A percentile compares a stretch with the other conserved stretches of the same genome.
These are phyloP conservation scores for Cheilosia variabilis DNA, from an alignment of 2,888 invertebrate species.

Conservation along the genomic window DNA sequence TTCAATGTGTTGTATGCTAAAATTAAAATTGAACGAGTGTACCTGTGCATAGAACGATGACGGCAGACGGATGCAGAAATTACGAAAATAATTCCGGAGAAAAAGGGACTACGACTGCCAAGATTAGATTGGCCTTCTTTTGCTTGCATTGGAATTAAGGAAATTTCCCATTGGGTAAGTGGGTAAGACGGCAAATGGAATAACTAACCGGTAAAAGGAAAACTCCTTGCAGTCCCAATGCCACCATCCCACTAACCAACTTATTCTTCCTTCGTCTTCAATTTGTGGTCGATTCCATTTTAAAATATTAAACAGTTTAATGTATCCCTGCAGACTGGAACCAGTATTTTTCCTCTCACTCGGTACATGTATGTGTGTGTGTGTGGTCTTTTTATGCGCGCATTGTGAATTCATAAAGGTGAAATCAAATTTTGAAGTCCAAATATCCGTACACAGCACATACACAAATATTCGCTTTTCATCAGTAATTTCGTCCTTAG, in stretches of 20 bases:
- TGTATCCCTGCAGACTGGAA: conserved; percentile 37
- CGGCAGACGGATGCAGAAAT: conserved; percentile 57
- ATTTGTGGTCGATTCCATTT: conserved; percentile 69
- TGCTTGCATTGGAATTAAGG: conserved; percentile 61
- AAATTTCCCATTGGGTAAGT: conserved; percentile 69
- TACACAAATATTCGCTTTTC: conserved; percentile 13
- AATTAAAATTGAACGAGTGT: conserved; percentile 16
- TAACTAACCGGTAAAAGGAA: conserved; percentile 59
- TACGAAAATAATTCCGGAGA: conserved; percentile 66
- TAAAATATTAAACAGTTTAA: conserved; percentile 71
- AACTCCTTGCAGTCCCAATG: conserved; percentile 26
- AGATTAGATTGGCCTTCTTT: conserved; percentile 70
- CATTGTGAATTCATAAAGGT: conserved; percentile 52
- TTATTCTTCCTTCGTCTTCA: conserved; percentile 39
- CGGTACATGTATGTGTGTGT: conserved; percentile 3
- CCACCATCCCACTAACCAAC: conserved; percentile 36
- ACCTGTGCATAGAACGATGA: conserved; percentile 18
- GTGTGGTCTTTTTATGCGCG: conserved; percentile 50
- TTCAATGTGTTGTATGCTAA: conserved; percentile 13
- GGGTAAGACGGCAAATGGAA: conserved; percentile 63
- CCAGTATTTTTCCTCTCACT: background rate
- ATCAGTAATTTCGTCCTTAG: background rate
- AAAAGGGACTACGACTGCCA: conserved; percentile 42
- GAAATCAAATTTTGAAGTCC: conserved; percentile 50
- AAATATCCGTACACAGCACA: conserved; percentile 9